Evolutionary conservation across 2,113 vertebrate species (phyloP).

Genomic region (Gymnogyps californianus): DNA sequence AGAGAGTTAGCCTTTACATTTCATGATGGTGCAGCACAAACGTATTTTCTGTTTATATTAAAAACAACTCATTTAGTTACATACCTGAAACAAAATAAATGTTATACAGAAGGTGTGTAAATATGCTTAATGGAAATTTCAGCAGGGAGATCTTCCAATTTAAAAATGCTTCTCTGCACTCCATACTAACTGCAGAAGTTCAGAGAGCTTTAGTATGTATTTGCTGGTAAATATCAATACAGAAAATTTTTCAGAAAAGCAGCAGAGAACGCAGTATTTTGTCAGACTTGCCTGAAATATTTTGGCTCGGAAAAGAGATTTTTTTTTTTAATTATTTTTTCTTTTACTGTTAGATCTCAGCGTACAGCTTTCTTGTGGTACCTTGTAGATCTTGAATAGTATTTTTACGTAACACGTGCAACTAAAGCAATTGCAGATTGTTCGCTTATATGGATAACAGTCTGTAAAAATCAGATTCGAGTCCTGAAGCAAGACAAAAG

Average conservation of each 20-base stretch:
- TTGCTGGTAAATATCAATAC: not conserved
- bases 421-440: not conserved
- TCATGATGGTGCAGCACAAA: not conserved
- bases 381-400: not conserved
- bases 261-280: not conserved
- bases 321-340: not conserved
- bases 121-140: not conserved
- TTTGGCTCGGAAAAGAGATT: not conserved
- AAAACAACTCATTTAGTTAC: not conserved
- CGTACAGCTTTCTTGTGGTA: not conserved
- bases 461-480: not conserved
- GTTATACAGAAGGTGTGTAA: not conserved
- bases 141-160: not conserved
- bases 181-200: not conserved
- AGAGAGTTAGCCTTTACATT: not conserved
- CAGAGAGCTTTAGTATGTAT: not conserved
- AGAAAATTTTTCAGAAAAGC: not conserved
- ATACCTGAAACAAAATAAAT: not conserved
- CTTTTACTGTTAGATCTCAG: not conserved
- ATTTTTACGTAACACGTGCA: not conserved
- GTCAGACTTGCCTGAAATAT: not conserved
- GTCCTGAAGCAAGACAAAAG: not conserved
- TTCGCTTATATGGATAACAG: not conserved
- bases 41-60: not conserved
- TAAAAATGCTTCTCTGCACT: not conserved